Percentiles rank a stretch among this genome's conserved stretches.
phyloP scores from a whole-genome alignment of 1,140 invertebrate genomes.

The Zaprionus taronus region DNA sequence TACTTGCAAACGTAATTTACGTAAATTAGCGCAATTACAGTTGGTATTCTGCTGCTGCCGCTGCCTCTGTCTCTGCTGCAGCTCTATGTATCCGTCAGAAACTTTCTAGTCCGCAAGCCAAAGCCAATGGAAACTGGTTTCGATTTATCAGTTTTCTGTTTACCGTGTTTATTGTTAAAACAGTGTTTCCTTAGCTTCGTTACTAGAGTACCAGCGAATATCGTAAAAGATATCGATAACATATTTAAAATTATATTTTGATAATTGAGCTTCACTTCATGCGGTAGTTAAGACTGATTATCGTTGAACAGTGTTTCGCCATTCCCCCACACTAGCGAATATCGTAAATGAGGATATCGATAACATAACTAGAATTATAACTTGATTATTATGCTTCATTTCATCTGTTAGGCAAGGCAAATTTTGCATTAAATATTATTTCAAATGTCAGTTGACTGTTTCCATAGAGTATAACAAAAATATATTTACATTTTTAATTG shows the following conservation, averaged over 20 bases:
- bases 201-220: neutral
- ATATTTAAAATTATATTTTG: neutral
- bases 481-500: neutral
- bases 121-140: conserved; percentile 36
- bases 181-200: neutral
- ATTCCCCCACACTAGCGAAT: neutral
- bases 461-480: neutral
- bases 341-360: neutral
- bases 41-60: conserved; percentile 26
- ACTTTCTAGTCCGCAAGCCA: conserved; percentile 50
- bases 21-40: conserved; percentile 69
- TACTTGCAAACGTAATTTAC: conserved; percentile 59
- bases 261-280: neutral
- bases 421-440: neutral
- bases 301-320: neutral
- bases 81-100: conserved; percentile 46
- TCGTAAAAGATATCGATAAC: neutral
- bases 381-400: neutral
- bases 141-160: conserved; percentile 7
- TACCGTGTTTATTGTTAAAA: conserved; percentile 13
- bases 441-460: conserved; percentile 1
- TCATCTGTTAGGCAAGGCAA: neutral
- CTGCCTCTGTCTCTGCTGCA: neutral
- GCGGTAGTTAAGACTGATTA: conserved; percentile 1
- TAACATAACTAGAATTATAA: neutral